These are phyloP conservation scores for Amphipyra tragopoginis DNA, from an alignment of 2,888 invertebrate genomes.

Conservation along the genomic window DNA sequence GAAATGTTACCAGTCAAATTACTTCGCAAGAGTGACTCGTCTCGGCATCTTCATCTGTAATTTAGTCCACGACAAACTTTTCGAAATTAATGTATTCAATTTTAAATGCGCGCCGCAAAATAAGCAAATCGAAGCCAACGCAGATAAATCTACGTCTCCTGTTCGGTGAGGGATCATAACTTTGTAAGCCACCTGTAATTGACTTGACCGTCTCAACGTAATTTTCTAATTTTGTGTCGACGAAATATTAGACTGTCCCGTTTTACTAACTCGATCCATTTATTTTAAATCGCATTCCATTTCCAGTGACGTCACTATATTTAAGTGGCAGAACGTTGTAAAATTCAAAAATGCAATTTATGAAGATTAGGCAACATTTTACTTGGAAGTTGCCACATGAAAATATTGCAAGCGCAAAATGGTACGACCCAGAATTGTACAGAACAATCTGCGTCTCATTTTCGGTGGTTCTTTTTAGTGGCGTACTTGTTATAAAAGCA, in stretches of 20 bases:
- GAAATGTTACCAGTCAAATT: slow-evolving; percentile 69
- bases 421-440: slow-evolving; percentile 39
- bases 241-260: slow-evolving; percentile 49
- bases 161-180: slow-evolving; percentile 75
- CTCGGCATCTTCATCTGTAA: slow-evolving; percentile 63
- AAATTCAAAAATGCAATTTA: slow-evolving; percentile 48
- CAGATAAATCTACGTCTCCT: slow-evolving; percentile 79
- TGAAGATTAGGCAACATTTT: slow-evolving; percentile 51
- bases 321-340: slow-evolving; percentile 15
- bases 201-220: slow-evolving; percentile 66
- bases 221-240: slow-evolving; percentile 70
- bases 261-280: slow-evolving; percentile 63
- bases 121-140: slow-evolving; percentile 76
- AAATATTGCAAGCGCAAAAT: slow-evolving; percentile 57
- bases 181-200: slow-evolving; percentile 82
- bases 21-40: slow-evolving; percentile 56
- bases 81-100: slow-evolving; percentile 78
- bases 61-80: slow-evolving; percentile 70
- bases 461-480: slow-evolving; percentile 60
- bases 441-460: slow-evolving; percentile 60
- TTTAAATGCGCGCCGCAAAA: slow-evolving; percentile 70
- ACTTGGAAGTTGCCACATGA: slow-evolving; percentile 42
- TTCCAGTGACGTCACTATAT: slow-evolving; percentile 28
- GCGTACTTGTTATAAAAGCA: slow-evolving; percentile 62
- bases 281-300: slow-evolving; percentile 48